Evolutionary conservation across 2,113 vertebrate species (phyloP).

Genomic region (Salvelinus alpinus): DNA sequence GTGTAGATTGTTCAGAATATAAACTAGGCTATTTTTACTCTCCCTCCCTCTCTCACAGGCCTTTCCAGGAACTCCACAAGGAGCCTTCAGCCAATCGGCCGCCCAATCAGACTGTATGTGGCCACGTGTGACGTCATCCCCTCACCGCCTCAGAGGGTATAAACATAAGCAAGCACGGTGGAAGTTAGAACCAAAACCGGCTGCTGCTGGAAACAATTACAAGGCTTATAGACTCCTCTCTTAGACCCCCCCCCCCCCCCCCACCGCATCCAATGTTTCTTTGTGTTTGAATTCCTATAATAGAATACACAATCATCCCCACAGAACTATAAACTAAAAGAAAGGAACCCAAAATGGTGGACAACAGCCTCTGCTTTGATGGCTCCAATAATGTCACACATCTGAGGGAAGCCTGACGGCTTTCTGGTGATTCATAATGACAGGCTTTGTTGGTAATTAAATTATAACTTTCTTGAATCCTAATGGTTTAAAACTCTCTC

Average conservation of each 20-base stretch:
- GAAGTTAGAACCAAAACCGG: conserved; percentile 22
- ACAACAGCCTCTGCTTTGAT: conserved; percentile 13
- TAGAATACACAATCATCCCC: conserved; percentile 34
- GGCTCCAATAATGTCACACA: background rate
- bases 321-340: background rate
- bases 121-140: too few species aligned
- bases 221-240: conserved; percentile 16
- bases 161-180: conserved; percentile 37
- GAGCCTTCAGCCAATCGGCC: conserved; percentile 48
- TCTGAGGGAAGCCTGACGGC: too few species aligned
- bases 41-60: conserved; percentile 25
- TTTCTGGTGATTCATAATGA: background rate
- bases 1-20: conserved; percentile 48
- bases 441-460: background rate
- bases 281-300: conserved; percentile 33
- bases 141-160: background rate
- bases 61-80: conserved; percentile 28
- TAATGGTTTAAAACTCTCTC: background rate
- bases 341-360: conserved; percentile 18
- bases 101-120: conserved; percentile 12
- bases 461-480: background rate
- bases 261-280: conserved; percentile 18
- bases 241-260: too few species aligned
- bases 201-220: conserved; percentile 65
- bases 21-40: conserved; percentile 56